Evolutionary conservation across 2,888 invertebrate species (phyloP), one percentile per base, ranked within the genome.

Genomic region (Sinelater perroti): DNA sequence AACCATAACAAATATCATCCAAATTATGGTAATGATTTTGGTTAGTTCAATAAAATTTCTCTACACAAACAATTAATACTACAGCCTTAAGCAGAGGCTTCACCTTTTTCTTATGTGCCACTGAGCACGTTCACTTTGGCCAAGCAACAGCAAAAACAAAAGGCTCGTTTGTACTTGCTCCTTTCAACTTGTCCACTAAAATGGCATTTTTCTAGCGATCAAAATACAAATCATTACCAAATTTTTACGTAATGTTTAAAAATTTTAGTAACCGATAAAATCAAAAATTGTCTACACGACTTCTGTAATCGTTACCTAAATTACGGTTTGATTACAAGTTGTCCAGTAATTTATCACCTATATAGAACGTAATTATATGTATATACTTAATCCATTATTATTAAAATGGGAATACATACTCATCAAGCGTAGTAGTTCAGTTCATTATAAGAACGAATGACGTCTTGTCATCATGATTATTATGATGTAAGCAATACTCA

Each of bases 391-490:
- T 69, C 59, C 68, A 64, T 69, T 68, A 67, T 70, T 70, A 68
- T 67, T 70, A 67, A 69, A 70, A 62, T 64, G 68, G 68, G 68
- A 67, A 70, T 70, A 70, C 67, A 69, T 64, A 62, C 66, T 69
- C 63, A 68, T 67, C 68, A 75, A 74, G 75, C 75, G 73, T 74
- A 75, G 69, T 71, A 63, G 58, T 60, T 63, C 58, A 58, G 62
- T 64, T 62, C 62, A 54, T 58, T 31, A 44, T 38, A 24, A 56
- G 50, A 53, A 36, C n/a, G n/a, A n/a, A n/a, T n/a, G n/a, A n/a
- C n/a, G n/a, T n/a, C n/a, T n/a, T n/a, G 10, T 28, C 28, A 28
- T 24, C 24, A 24, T 24, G 5, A 31, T 10, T 4, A 31, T 31
- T 8, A 42, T 56, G 56, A 56, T 52, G 36, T 54, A 53, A 53